Evolutionary conservation across 2,113 vertebrate genomes (phyloP).

Genomic region (Galbula dea): DNA sequence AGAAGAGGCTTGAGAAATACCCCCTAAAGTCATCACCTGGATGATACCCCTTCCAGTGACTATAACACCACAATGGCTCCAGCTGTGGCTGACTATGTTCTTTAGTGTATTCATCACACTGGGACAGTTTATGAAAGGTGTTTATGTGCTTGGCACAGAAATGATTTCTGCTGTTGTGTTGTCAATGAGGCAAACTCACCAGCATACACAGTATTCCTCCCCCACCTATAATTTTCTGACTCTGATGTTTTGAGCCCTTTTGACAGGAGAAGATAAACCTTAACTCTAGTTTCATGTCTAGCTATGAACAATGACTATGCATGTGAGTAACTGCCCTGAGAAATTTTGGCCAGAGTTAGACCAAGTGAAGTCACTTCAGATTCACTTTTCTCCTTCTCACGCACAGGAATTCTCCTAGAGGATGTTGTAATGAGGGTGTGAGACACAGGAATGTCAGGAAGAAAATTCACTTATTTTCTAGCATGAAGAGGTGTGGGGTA

Average conservation of each 20-base stretch:
- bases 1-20: background rate
- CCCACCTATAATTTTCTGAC: background rate
- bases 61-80: background rate
- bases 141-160: background rate
- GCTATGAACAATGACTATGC: background rate
- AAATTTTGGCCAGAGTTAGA: conserved; percentile 12
- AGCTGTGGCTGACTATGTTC: background rate
- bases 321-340: background rate
- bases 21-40: background rate
- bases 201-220: background rate
- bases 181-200: background rate
- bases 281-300: background rate
- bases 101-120: background rate
- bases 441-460: conserved; percentile 10
- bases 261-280: conserved; percentile 7
- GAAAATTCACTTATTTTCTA: background rate
- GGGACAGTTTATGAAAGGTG: background rate
- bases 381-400: conserved; percentile 42
- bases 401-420: background rate
- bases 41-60: background rate
- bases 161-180: background rate
- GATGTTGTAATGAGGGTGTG: conserved; percentile 49
- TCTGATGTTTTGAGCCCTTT: conserved; percentile 7
- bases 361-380: background rate
- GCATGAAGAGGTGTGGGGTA: background rate